Evolutionary conservation across 2,888 invertebrate species (phyloP).

Genomic region (Leptarthrus brevirostris): DNA sequence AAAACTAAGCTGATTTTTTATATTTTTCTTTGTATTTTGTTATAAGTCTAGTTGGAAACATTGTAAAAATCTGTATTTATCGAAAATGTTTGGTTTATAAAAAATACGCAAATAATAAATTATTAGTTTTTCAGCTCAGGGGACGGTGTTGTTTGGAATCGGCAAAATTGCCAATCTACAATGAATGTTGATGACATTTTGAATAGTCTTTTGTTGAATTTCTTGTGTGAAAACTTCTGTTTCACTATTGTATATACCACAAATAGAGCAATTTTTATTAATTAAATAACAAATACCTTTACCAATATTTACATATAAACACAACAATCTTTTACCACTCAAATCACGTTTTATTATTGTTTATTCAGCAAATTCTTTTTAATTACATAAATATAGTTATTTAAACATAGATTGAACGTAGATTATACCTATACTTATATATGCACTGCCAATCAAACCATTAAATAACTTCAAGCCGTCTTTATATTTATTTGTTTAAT

Average conservation of each 20-base stretch:
- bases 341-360: conserved; percentile 33
- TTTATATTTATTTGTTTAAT: no score
- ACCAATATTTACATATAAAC: conserved; percentile 7
- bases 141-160: conserved; percentile 42
- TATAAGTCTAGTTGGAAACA: not conserved
- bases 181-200: conserved; percentile 50
- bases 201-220: conserved; percentile 1
- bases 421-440: no score
- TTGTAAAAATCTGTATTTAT: conserved; percentile 25
- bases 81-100: conserved; percentile 8
- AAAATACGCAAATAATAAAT: conserved; percentile 22
- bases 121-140: conserved; percentile 42
- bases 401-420: conserved; percentile 25
- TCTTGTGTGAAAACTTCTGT: conserved; percentile 8
- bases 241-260: not conserved
- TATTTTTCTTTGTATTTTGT: not conserved
- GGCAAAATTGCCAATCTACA: conserved; percentile 49
- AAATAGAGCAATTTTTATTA: not conserved
- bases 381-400: not conserved
- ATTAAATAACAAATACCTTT: not conserved
- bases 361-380: not conserved
- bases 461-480: not conserved
- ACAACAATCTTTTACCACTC: conserved; percentile 9
- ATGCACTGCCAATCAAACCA: conserved; percentile 33
- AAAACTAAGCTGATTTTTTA: not conserved